Conservation (phyloP, 2,113 vertebrate species). For the Crotalus tigris region DNA sequence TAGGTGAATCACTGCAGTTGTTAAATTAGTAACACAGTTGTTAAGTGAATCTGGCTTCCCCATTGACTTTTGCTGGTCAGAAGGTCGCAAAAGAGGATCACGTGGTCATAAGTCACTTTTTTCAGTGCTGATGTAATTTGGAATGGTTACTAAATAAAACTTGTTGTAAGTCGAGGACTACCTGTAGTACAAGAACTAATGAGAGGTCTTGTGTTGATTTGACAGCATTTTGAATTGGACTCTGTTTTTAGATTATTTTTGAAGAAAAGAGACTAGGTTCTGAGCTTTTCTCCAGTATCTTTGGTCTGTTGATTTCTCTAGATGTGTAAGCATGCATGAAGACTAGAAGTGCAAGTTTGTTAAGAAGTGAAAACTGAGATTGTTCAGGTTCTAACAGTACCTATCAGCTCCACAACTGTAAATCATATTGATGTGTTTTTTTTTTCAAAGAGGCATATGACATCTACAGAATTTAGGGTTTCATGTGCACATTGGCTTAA, state of each 20-base stretch:
- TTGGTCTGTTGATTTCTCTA: not conserved
- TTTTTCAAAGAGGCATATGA: slow-evolving; percentile 19
- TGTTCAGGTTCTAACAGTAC: not conserved
- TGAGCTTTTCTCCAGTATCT: too few relatives aligned
- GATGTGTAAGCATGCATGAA: not conserved
- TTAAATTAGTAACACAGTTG: not conserved
- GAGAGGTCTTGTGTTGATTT: not conserved
- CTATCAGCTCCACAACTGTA: not conserved
- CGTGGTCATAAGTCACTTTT: not conserved
- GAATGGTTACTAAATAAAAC: not conserved
- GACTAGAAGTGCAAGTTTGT: not conserved
- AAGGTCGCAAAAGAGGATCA: not conserved
- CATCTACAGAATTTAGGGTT: slow-evolving; percentile 20
- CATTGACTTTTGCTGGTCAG: not conserved
- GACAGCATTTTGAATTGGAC: not conserved
- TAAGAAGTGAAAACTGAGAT: not conserved
- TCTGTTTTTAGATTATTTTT: not conserved
- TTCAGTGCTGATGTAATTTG: not conserved
- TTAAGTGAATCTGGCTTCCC: not conserved
- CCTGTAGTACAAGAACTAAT: not conserved
- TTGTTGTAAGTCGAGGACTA: not conserved
- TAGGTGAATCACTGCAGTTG: not conserved
- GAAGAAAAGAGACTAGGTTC: not conserved
- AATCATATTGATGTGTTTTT: slow-evolving; percentile 3
- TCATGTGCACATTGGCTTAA: not conserved